Evolutionary conservation across 2,113 vertebrate genomes (phyloP).

Genomic region (Mixornis gularis): DNA sequence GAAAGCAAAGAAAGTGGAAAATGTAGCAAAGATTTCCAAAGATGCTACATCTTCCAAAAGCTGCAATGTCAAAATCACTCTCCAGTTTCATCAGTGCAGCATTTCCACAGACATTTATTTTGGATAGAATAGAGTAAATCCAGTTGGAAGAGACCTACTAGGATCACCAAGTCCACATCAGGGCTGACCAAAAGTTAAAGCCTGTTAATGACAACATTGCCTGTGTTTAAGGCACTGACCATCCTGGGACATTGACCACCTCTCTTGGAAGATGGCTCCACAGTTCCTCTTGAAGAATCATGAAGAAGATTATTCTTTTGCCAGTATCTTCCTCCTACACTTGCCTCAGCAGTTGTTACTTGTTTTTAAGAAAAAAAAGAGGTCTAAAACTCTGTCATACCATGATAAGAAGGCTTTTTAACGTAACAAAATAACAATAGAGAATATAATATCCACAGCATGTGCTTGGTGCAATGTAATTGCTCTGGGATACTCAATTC

Average conservation of each 20-base stretch:
- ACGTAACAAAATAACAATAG: slow-evolving; percentile 7
- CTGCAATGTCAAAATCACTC: background rate
- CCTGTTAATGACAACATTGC: background rate
- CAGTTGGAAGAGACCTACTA: background rate
- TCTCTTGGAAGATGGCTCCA: background rate
- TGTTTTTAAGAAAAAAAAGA: background rate
- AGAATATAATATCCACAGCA: slow-evolving; percentile 10
- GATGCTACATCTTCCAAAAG: background rate
- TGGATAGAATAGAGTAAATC: background rate
- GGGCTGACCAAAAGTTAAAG: background rate
- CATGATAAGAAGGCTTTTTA: background rate
- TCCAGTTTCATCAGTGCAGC: background rate
- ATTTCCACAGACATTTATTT: background rate
- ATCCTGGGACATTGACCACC: background rate
- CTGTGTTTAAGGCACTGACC: background rate
- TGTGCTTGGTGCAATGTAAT: slow-evolving; percentile 22
- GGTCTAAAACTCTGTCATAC: background rate
- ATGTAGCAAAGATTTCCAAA: background rate
- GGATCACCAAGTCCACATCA: background rate
- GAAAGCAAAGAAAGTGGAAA: background rate
- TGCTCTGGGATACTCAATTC: slow-evolving; percentile 41
- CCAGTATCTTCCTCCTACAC: background rate
- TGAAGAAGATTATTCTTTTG: background rate
- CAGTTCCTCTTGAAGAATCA: background rate
- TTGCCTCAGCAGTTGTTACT: slow-evolving; percentile 4